Evolutionary conservation across 2,113 vertebrate species (phyloP).

Genomic region (Aspiorhynchus laticeps): DNA sequence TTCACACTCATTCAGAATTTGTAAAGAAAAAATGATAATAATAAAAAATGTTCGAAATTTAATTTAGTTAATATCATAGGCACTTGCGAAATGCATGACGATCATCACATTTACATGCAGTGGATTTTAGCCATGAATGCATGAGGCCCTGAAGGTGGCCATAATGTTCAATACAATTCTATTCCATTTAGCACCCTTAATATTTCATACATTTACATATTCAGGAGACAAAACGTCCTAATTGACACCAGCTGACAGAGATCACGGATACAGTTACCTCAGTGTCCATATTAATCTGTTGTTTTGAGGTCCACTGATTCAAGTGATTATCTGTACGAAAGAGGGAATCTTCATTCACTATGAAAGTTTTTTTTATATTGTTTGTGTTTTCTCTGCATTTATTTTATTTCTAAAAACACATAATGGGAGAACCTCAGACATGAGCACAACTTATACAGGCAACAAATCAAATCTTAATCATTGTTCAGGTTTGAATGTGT

Average conservation of each 20-base stretch:
- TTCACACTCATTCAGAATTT: not conserved
- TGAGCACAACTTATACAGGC: not conserved
- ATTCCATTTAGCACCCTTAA: not conserved
- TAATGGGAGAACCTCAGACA: conserved; percentile 2
- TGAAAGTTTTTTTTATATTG: conserved; percentile 5
- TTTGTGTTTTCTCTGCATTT: conserved; percentile 4
- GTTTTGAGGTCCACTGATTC: not conserved
- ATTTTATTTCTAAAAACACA: conserved; percentile 1
- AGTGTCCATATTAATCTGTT: not conserved
- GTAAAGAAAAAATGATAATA: not conserved
- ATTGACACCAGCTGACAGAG: not conserved
- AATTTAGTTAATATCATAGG: not conserved
- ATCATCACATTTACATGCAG: conserved; percentile 9
- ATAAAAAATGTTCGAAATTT: not conserved
- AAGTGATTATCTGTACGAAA: not conserved
- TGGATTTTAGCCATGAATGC: conserved; percentile 18
- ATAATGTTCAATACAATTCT: conserved; percentile 14
- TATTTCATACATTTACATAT: not conserved
- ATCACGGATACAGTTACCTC: conserved; percentile 10
- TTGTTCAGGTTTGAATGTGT: conserved; percentile 66
- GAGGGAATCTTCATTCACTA: not conserved
- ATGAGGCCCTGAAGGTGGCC: not conserved
- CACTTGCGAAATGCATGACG: conserved; percentile 21
- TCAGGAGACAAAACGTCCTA: not conserved
- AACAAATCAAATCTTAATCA: conserved; percentile 56